Evolutionary conservation across 1,140 invertebrate species (phyloP), one percentile per base, ranked within the genome.

Genomic region (Cydia pomonella): DNA sequence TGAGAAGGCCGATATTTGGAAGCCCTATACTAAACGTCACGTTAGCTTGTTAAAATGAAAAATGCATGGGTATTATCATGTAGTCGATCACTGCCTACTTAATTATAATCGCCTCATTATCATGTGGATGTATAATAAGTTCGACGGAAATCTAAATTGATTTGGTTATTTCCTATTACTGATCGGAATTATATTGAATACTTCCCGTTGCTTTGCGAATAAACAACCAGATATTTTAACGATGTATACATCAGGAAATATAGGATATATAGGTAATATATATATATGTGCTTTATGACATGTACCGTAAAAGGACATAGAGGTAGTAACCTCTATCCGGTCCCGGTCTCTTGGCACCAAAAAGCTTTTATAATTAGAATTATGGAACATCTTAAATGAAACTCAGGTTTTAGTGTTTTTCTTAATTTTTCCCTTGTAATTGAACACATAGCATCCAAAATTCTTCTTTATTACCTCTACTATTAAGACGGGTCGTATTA

Each of bases 131-230:
- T 59, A 59, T 59, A 59, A 59, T 59, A 23, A 12, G 21, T 59
- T 23, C 21, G 16, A 10, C 18, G 21, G 10, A 23, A 2, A 10
- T 21, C n/a, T 23, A 23, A n/a, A 23, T 59, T 10, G 53, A 59
- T 59, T 53, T 53, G 16, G 50, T 53, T 53, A 53, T 53, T 23
- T 23, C n/a, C 18, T 10, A 59, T 59, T 10, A 59, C 53, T 23
- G 21, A 59, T 59, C 53, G 23, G 53, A n/a, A 21, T 59, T 59
- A 59, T 59, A 23, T 59, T 59, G 53, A 59, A 59, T 12, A 59
- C 53, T 23, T 59, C 53, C 53, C 23, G 53, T 59, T 59, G 12
- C 41, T 44, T 13, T 41, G 53, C 53, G 6, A 21, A 59, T 59
- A 59, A 18, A 21, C 5, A 59, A 59, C 53, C 18, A 18, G n/a